Base-by-base conservation (phyloP, 2,888 invertebrate genomes). In the Lacanobia oleracea region DNA sequence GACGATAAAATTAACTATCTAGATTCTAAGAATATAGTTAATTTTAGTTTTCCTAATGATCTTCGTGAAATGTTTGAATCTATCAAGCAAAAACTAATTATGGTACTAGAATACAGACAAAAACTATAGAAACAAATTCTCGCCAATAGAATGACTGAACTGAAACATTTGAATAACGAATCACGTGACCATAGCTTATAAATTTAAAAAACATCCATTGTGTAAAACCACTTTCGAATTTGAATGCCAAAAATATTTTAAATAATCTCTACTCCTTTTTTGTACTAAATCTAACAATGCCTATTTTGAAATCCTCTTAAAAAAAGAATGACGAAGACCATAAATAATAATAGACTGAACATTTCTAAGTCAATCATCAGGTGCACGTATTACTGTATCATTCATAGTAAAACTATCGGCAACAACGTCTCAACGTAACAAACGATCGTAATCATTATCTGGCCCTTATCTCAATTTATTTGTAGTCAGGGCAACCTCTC, bases 41-140 rank as follows among this genome's bases (percentile, higher is more conserved):
- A 63, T 56, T 57, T 62, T 50, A 33, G 48, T 66, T 37, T 54
- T 27, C 54, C 8, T 77, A 71, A 77, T 77, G 48, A 76, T 57
- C 51, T 23, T 53, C 53, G 5, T 48, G 16, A 61, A 50, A n/a
- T 12, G 27, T 37, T 16, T 54, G 43, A 51, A 14, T 40, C 4
- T n/a, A n/a, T 60, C 18, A 21, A 72, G 37, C 37, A 62, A 57
- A 43, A 51, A 43, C 51, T 9, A 9, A 10, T 50, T 40, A 48
- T 16, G 59, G 27, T 45, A 53, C 37, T 68, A 23, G 16, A 48
- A 7, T 8, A 27, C 1, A 18, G 21, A 50, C 48, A 72, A 75
- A 64, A 74, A 57, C 40, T 43, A 53, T 10, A 43, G 43, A 10
- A 56, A 33, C 37, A 56, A 12, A 56, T 12, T 33, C 10, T 56